A percentile compares a stretch with the other conserved stretches of the same genome.
phyloP scores from a whole-genome alignment of 2,113 vertebrate genomes.

The Heterocephalus glaber region DNA sequence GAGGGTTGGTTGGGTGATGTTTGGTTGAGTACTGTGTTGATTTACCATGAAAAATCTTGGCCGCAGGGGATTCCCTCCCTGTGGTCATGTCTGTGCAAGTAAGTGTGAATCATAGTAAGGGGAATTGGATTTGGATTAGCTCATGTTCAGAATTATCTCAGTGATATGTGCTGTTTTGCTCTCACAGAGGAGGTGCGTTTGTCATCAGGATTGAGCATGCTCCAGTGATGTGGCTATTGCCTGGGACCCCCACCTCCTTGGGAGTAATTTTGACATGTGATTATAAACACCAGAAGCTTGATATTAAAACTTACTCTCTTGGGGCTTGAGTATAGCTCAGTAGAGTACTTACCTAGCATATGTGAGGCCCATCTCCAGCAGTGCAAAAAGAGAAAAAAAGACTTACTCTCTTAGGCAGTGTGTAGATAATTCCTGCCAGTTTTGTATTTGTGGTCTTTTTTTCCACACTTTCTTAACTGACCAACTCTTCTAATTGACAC shows the following conservation, averaged over 20 bases:
- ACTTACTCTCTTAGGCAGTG: not conserved
- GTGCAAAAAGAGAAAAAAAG: not conserved
- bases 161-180: no score
- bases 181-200: not conserved
- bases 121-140: not conserved
- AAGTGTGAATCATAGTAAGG: not conserved
- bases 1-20: not conserved
- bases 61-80: not conserved
- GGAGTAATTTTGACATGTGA: not conserved
- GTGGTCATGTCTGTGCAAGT: not conserved
- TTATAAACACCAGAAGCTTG: not conserved
- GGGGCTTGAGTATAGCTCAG: not conserved
- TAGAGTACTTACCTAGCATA: not conserved
- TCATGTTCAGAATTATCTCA: not conserved
- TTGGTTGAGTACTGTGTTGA: not conserved
- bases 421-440: no score
- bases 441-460: not conserved
- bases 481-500: not conserved
- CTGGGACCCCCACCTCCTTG: not conserved
- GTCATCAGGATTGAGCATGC: not conserved
- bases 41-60: not conserved
- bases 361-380: not conserved
- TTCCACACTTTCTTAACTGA: not conserved
- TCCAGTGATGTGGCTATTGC: rapidly evolving
- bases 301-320: not conserved